phyloP scores from a whole-genome alignment of 2,113 vertebrate genomes.

The Myiagra hebetior region DNA sequence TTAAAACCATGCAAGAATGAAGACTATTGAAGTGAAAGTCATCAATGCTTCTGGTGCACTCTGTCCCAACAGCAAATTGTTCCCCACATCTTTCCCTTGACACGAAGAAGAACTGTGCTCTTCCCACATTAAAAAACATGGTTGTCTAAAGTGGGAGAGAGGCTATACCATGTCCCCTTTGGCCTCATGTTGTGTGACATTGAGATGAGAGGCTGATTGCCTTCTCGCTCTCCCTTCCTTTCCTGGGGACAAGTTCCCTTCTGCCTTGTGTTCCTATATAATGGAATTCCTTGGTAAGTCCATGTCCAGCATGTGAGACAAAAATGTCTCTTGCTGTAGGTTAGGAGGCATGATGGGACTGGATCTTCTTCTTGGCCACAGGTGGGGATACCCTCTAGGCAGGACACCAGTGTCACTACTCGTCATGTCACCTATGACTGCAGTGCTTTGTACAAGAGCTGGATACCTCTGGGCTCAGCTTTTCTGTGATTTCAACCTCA shows the following conservation, averaged over 20 bases:
- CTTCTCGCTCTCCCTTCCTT: background rate
- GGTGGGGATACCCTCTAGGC: background rate
- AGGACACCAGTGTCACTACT: rapidly evolving
- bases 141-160: background rate
- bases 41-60: background rate
- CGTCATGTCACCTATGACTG: background rate
- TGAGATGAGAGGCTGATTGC: background rate
- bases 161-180: background rate
- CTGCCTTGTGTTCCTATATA: background rate
- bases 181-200: background rate
- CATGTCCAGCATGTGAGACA: background rate
- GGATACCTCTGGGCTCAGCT: background rate
- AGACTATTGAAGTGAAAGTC: background rate
- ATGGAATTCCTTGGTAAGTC: background rate
- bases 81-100: background rate
- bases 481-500: background rate
- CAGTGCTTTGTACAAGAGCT: background rate
- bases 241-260: background rate
- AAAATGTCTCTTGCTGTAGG: background rate
- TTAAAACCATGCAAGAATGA: background rate
- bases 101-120: background rate
- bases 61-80: background rate
- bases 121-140: background rate
- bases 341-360: background rate
- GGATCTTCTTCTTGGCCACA: rapidly evolving